These are phyloP conservation scores for Drosophila tropicalis DNA, from an alignment of 1,140 invertebrate genomes.

Conservation along the genomic window DNA sequence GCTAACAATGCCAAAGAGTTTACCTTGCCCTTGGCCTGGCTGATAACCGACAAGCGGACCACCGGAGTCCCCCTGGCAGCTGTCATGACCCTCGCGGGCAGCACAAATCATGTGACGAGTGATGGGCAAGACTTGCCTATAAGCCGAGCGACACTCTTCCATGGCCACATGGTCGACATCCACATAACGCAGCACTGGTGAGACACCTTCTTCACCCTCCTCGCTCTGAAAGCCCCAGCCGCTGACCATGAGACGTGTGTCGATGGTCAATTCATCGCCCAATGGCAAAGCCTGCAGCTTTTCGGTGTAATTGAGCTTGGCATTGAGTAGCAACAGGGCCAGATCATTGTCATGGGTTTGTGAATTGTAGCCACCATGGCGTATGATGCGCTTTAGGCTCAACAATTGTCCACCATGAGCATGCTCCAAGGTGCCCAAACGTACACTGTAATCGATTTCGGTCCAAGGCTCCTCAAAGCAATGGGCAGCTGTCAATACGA, in stretches of 20 bases:
- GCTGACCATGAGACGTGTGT: conserved; percentile 60
- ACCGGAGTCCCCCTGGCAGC: conserved; percentile 77
- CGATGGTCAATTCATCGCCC: conserved; percentile 40
- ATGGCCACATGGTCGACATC: conserved; percentile 56
- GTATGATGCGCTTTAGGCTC: conserved; percentile 59
- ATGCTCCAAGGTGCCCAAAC: conserved; percentile 60
- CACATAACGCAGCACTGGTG: conserved; percentile 56
- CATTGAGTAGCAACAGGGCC: conserved; percentile 66
- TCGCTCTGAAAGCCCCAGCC: conserved; percentile 74
- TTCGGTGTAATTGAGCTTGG: conserved; percentile 57
- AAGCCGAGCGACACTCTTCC: conserved; percentile 46
- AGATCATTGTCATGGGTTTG: conserved; percentile 71
- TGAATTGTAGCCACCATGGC: conserved; percentile 63
- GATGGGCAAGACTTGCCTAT: conserved; percentile 63
- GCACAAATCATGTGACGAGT: conserved; percentile 74
- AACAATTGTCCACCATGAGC: conserved; percentile 63
- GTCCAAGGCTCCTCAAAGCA: conserved; percentile 82
- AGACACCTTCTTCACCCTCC: conserved; percentile 41
- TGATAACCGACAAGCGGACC: conserved; percentile 68
- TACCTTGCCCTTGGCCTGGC: conserved; percentile 58
- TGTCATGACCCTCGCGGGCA: conserved; percentile 63
- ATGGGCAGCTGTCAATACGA: conserved; percentile 87
- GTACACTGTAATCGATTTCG: conserved; percentile 57
- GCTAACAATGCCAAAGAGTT: conserved; percentile 84
- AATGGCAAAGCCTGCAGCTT: conserved; percentile 55